A percentile compares a stretch with the other conserved stretches of the same genome.
Evolutionary conservation across 2,888 invertebrate genomes (phyloP).

Genomic region (Eudasyphora cyanicolor): DNA sequence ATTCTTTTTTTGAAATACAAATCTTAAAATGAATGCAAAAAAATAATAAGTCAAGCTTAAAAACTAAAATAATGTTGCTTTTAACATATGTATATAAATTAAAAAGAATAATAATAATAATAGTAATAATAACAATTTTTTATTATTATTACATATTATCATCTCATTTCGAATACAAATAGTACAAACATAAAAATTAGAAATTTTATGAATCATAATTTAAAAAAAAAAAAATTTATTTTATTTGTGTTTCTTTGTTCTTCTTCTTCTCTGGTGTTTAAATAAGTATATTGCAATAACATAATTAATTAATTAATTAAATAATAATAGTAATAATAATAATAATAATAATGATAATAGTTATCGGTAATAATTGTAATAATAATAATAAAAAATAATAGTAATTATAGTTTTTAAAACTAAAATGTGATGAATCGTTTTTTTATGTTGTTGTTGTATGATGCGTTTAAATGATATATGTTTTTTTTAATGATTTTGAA

Average conservation of each 20-base stretch:
- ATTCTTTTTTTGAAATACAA: neutral
- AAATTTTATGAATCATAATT: slow-evolving; percentile 32
- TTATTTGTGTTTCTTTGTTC: slow-evolving; percentile 30
- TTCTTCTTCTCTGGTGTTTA: too few species aligned
- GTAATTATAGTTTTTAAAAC: neutral
- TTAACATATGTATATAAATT: slow-evolving; percentile 33
- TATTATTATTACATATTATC: slow-evolving; percentile 1
- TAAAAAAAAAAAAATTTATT: slow-evolving; percentile 58
- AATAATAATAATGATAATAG: slow-evolving; percentile 11
- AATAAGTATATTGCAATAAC: slow-evolving; percentile 63
- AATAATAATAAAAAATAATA: slow-evolving; percentile 2
- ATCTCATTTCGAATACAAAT: slow-evolving; percentile 28
- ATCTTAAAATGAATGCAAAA: slow-evolving; percentile 18
- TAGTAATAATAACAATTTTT: neutral
- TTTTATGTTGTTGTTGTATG: too few species aligned
- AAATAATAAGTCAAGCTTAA: neutral
- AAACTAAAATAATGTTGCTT: neutral
- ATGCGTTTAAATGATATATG: neutral
- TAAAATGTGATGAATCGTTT: slow-evolving; percentile 53
- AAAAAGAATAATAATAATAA: slow-evolving; percentile 35
- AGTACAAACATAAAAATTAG: slow-evolving; percentile 53
- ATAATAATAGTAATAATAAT: slow-evolving; percentile 34
- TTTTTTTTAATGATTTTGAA: neutral
- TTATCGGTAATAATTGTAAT: neutral
- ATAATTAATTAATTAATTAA: slow-evolving; percentile 42